Evolutionary conservation across 2,113 vertebrate species (phyloP).

Genomic region (Speoplatyrhinus poulsoni): DNA sequence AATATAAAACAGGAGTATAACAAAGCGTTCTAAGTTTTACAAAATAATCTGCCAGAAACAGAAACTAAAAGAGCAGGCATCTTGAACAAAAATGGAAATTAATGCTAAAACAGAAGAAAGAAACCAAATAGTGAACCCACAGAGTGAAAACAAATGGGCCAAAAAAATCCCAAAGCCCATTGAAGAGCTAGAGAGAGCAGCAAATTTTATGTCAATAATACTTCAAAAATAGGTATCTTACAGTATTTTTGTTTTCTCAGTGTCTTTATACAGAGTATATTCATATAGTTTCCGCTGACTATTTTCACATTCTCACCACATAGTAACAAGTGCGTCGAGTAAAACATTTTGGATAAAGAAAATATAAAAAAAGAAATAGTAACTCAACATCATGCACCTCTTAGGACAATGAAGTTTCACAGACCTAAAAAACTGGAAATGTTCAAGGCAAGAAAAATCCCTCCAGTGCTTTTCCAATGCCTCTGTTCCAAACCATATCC

Average conservation of each 20-base stretch:
- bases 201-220: conserved; percentile 70
- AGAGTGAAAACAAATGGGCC: conserved; percentile 59
- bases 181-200: conserved; percentile 66
- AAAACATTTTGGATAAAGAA: conserved; percentile 61
- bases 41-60: conserved; percentile 22
- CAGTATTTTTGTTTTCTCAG: conserved; percentile 75
- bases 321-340: conserved; percentile 77
- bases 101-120: conserved; percentile 36
- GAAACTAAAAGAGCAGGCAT: conserved; percentile 43
- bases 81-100: conserved; percentile 29
- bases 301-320: conserved; percentile 82
- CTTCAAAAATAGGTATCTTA: conserved; percentile 81
- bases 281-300: conserved; percentile 79
- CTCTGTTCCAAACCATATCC: conserved; percentile 48
- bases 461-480: conserved; percentile 36
- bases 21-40: conserved; percentile 36
- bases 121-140: conserved; percentile 37
- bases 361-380: conserved; percentile 43
- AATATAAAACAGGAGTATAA: conserved; percentile 51
- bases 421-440: conserved; percentile 76
- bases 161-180: conserved; percentile 50
- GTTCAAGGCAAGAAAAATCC: conserved; percentile 72
- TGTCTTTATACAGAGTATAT: conserved; percentile 81
- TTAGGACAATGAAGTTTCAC: conserved; percentile 61
- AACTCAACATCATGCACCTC: conserved; percentile 73